These are phyloP conservation scores for Fopius arisanus DNA, from an alignment of 1,140 invertebrate species.

Conservation along the genomic window DNA sequence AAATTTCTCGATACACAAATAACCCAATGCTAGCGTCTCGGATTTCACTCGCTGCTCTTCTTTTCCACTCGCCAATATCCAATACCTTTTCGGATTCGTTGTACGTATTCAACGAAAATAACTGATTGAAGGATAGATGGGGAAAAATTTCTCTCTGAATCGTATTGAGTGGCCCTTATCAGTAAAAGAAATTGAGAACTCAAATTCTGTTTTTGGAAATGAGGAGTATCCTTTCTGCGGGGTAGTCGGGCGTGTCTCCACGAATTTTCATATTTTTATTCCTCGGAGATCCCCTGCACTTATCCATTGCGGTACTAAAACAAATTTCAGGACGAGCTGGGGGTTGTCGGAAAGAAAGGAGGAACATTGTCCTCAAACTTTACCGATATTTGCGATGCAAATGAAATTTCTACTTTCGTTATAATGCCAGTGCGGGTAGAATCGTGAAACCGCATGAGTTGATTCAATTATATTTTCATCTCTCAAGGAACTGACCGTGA, in stretches of 20 bases:
- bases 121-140: neutral
- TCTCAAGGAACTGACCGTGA: neutral
- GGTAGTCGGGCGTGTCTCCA: slow-evolving; percentile 9
- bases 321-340: slow-evolving; percentile 11
- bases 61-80: neutral
- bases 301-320: neutral
- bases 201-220: neutral
- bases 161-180: slow-evolving; percentile 19
- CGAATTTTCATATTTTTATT: slow-evolving; percentile 27
- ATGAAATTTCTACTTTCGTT: slow-evolving; percentile 15
- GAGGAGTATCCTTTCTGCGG: neutral
- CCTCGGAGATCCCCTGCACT: neutral
- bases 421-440: neutral
- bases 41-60: neutral
- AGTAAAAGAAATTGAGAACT: slow-evolving; percentile 10
- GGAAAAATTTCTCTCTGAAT: neutral
- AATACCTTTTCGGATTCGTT: neutral
- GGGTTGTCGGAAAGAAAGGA: neutral
- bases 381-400: slow-evolving; percentile 10
- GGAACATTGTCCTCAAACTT: slow-evolving; percentile 13
- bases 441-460: neutral
- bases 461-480: neutral
- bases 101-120: neutral
- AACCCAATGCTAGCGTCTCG: neutral
- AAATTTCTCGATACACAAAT: neutral